Percentiles rank a stretch among this genome's conserved stretches.
Conservation (phyloP, 2,888 invertebrate species). For the Eueremaeus valkanovi region DNA sequence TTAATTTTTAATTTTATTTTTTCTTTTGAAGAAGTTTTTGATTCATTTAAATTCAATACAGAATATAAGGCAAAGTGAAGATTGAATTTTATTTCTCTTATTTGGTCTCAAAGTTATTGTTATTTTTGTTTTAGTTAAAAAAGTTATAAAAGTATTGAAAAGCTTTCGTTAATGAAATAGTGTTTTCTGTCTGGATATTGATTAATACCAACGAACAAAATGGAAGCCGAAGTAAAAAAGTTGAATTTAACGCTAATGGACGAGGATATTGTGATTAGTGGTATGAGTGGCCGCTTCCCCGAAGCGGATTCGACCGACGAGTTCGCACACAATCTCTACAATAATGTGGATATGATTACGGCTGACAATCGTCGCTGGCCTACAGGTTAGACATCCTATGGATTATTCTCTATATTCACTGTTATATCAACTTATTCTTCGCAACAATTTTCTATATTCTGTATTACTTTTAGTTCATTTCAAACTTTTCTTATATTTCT, state of each 20-base stretch:
- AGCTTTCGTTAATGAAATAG: too few species aligned
- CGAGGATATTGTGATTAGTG: conserved; percentile 71
- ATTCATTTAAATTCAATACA: too few species aligned
- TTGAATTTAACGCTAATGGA: neutral
- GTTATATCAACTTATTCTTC: too few species aligned
- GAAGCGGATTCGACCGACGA: conserved; percentile 86
- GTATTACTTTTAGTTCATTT: neutral
- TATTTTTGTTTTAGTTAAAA: too few species aligned
- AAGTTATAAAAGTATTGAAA: too few species aligned
- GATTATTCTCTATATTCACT: neutral
- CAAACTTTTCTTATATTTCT: neutral
- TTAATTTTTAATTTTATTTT: too few species aligned
- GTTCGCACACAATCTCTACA: conserved; percentile 83
- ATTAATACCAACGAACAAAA: neutral
- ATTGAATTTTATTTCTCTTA: too few species aligned
- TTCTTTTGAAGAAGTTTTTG: too few species aligned
- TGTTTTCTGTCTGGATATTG: too few species aligned
- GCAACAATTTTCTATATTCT: too few species aligned
- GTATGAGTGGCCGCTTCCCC: conserved; percentile 81
- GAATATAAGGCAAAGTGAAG: too few species aligned
- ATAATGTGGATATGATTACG: conserved; percentile 86
- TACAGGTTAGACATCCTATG: conserved; percentile 20
- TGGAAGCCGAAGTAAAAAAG: neutral
- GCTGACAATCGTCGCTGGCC: conserved; percentile 83
- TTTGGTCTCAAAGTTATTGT: too few species aligned